A percentile compares a stretch with the other conserved stretches of the same genome.
phyloP scores from a whole-genome alignment of 2,113 vertebrate species.

The Eurystomus gularis region DNA sequence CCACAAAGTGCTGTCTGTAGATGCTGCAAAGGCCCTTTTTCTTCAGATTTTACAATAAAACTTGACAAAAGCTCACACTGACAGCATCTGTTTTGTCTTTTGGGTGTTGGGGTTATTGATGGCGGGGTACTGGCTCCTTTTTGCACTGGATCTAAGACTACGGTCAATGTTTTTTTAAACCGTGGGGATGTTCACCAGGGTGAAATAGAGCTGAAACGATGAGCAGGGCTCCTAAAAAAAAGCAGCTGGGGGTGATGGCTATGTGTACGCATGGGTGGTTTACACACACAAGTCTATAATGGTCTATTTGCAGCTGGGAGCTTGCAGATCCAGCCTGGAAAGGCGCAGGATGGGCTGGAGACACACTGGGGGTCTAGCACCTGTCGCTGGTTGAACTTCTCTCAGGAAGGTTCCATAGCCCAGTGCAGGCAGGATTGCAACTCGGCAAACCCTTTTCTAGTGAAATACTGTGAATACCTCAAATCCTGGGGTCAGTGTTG shows the following conservation, averaged over 20 bases:
- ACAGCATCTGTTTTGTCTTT: background rate
- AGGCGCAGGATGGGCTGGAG: background rate
- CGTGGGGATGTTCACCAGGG: background rate
- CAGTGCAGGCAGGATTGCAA: background rate
- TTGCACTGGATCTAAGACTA: too few species aligned
- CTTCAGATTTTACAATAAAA: constrained; percentile 72
- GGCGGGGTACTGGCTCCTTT: background rate
- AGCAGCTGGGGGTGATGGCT: background rate
- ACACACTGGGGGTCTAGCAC: too few species aligned
- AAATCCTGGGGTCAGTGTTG: too few species aligned
- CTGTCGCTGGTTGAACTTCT: too few species aligned
- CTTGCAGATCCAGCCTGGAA: background rate
- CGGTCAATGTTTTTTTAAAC: background rate
- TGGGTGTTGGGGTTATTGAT: too few species aligned
- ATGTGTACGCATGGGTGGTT: accelerated
- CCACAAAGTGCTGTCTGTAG: background rate
- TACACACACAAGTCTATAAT: background rate
- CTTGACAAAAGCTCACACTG: background rate
- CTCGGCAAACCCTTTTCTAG: background rate
- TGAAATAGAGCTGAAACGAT: accelerated
- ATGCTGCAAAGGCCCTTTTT: constrained; percentile 57
- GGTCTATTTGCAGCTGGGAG: background rate
- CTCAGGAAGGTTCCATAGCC: background rate
- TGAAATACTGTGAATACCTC: too few species aligned
- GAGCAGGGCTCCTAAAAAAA: background rate